phyloP scores from a whole-genome alignment of 2,888 invertebrate genomes.

The Argyra leucocephala region DNA sequence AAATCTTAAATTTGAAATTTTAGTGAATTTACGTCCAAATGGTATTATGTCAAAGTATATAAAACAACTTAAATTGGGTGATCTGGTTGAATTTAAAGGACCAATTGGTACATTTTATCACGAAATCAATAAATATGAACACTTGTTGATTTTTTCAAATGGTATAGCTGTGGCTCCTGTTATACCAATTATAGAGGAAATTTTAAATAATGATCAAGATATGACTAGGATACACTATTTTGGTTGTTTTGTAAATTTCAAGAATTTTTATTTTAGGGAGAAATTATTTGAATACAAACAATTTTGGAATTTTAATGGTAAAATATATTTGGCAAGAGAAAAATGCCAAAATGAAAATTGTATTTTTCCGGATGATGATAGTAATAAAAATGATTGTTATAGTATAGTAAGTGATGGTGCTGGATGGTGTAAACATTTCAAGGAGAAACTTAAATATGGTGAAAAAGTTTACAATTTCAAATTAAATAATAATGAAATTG shows the following conservation, averaged over 20 bases:
- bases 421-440: slow-evolving; percentile 27
- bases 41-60: slow-evolving; percentile 54
- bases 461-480: slow-evolving; percentile 27
- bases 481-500: slow-evolving; percentile 19
- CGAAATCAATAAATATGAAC: slow-evolving; percentile 38
- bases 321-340: slow-evolving; percentile 49
- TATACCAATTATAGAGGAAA: slow-evolving; percentile 51
- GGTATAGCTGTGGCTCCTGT: slow-evolving; percentile 70
- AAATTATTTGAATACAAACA: slow-evolving; percentile 50
- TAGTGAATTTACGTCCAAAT: slow-evolving; percentile 51
- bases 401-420: slow-evolving; percentile 15
- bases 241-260: slow-evolving; percentile 51
- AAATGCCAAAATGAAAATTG: slow-evolving; percentile 22
- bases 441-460: slow-evolving; percentile 31
- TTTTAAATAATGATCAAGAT: slow-evolving; percentile 58
- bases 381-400: background rate
- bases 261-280: slow-evolving; percentile 53
- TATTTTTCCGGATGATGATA: background rate
- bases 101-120: slow-evolving; percentile 57
- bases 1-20: slow-evolving; percentile 47
- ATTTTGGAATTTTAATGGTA: slow-evolving; percentile 68
- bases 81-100: slow-evolving; percentile 58
- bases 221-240: slow-evolving; percentile 53
- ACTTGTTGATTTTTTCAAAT: slow-evolving; percentile 52
- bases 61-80: slow-evolving; percentile 43